Base-by-base conservation (phyloP, 2,797 vertebrate species). In the Schizopygopsis pylzovi region DNA sequence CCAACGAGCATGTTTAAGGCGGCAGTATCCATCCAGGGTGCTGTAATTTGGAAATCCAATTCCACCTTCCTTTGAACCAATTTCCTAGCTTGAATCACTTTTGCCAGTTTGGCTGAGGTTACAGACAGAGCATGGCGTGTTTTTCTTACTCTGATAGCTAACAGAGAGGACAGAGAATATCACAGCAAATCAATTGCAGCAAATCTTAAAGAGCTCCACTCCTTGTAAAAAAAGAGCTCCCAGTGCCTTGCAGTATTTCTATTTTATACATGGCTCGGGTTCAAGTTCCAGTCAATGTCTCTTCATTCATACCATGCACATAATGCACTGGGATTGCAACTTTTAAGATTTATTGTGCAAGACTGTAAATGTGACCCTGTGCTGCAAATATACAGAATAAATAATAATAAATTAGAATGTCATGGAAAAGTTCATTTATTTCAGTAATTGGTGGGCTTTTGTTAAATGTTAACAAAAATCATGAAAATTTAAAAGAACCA, bases 41-140 rank as follows among this genome's bases (percentile, higher is more conserved):
- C 47, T 39, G 68, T 86, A 85, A 77, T 82, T 81, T 76, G 87
- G 79, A 78, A 91, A 92, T 87, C 87, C 87, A 89, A 89, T 91
- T 88, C 87, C 65, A 37, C 67, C 45, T 82, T 79, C 61, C 83
- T 87, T 91, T 91, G 90, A 90, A 88, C 88, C 90, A 90, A 92
- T 91, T 90, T 89, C 86, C 85, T 87, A 76, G 67, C 84, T 85
- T 83, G 84, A 90, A 90, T 89, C 88, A 83, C 79, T 89, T 86
- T 87, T 79, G 75, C 87, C 87, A 85, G 67, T 87, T 87, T 63
- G 83, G 81, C 82, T 84, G 88, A 87, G 87, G 89, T 89, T 89
- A 82, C 39, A 77, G 68, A 80, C 39, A 88, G 83, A 87, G 83
- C 79, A 85, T n/a, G 15, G 79, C 83, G 75, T 87, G 81, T 84